A percentile compares a stretch with the other conserved stretches of the same genome.
Conservation (phyloP, 2,888 invertebrate species). For the Hirtodrosophila alboralis region DNA sequence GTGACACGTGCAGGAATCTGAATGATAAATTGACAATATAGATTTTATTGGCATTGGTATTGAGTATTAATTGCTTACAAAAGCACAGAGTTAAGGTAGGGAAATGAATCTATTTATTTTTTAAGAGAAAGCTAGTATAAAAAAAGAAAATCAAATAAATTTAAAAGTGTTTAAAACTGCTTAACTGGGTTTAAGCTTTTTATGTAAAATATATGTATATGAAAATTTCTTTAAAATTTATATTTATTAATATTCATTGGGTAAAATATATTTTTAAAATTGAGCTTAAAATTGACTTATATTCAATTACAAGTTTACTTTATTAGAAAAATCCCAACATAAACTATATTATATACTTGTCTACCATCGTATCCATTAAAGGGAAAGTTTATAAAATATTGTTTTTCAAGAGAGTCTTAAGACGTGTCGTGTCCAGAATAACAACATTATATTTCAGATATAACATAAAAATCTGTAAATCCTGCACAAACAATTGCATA, state of each 20-base stretch:
- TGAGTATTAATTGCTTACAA: conserved; percentile 67
- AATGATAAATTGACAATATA: conserved; percentile 67
- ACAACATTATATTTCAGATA: conserved; percentile 20
- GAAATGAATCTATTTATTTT: background rate
- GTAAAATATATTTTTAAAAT: no score
- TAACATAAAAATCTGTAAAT: conserved; percentile 30
- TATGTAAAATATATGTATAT: no score
- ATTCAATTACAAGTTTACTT: no score
- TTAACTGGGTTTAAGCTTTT: no score
- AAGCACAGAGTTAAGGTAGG: conserved; percentile 8
- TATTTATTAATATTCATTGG: no score
- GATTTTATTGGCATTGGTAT: conserved; percentile 69
- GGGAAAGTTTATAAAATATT: no score
- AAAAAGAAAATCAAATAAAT: background rate
- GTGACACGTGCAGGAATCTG: conserved; percentile 69
- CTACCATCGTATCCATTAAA: no score
- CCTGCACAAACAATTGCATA: conserved; percentile 39
- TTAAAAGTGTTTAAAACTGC: background rate
- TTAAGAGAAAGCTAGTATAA: background rate
- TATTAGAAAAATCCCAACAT: no score
- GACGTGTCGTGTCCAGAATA: background rate
- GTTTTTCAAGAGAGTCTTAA: background rate
- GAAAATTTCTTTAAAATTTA: no score
- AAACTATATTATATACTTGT: no score
- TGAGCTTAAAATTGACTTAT: no score